phyloP scores from a whole-genome alignment of 2,888 invertebrate genomes.

The Torymus auratus region DNA sequence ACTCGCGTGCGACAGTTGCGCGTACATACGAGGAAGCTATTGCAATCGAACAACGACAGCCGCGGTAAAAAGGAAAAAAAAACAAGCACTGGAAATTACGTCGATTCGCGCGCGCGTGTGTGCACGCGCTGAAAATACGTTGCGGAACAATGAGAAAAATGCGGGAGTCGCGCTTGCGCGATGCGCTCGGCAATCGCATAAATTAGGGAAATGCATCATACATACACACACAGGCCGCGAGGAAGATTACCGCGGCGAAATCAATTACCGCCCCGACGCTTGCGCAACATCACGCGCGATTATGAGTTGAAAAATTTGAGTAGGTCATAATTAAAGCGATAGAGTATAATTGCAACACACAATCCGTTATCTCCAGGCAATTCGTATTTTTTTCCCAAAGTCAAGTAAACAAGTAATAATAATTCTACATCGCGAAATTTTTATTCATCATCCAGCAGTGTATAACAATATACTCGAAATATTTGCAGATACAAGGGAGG shows the following conservation, averaged over 20 bases:
- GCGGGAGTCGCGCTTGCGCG: slow-evolving; percentile 23
- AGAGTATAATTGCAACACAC: slow-evolving; percentile 12
- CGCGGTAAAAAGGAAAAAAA: background rate
- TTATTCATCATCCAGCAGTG: too few relatives aligned
- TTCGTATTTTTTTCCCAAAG: too few relatives aligned
- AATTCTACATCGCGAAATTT: too few relatives aligned
- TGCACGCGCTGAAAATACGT: slow-evolving; percentile 1
- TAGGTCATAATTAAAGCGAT: slow-evolving; percentile 17
- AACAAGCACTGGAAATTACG: slow-evolving; percentile 3
- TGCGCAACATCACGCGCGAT: slow-evolving; percentile 18
- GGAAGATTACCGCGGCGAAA: slow-evolving; percentile 14
- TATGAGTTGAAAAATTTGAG: background rate
- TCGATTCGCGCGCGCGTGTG: background rate
- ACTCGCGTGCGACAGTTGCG: background rate
- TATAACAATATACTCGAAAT: too few relatives aligned
- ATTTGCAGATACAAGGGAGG: too few relatives aligned
- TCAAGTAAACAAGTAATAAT: too few relatives aligned
- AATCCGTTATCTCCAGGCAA: background rate
- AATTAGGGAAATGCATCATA: slow-evolving; percentile 19
- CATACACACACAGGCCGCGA: too few relatives aligned
- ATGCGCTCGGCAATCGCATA: background rate
- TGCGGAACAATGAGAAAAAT: slow-evolving; percentile 40
- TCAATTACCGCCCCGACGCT: slow-evolving; percentile 8
- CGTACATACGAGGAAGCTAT: slow-evolving; percentile 22
- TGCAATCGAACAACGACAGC: background rate